These are phyloP conservation scores for Pollenia griseotomentosa DNA, from an alignment of 2,888 invertebrate species.

Conservation along the genomic window DNA sequence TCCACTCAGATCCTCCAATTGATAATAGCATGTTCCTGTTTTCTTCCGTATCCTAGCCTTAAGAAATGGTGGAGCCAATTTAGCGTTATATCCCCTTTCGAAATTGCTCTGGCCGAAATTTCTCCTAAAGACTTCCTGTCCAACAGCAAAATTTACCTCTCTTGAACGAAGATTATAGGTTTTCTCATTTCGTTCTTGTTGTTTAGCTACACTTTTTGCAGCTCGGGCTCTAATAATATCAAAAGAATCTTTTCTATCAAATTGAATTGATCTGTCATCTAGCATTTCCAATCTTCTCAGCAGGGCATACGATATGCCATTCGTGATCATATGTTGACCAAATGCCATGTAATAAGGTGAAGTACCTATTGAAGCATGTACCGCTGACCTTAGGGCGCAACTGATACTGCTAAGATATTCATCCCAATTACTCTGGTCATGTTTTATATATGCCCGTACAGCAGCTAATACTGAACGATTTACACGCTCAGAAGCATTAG, in stretches of 20 bases:
- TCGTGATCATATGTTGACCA: conserved; percentile 6
- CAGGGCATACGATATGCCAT: conserved; percentile 14
- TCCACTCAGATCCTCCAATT: conserved; percentile 5
- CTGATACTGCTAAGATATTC: too few relatives aligned
- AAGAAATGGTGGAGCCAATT: background rate
- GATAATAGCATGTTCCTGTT: conserved; percentile 4
- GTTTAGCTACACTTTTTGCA: background rate
- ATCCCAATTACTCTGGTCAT: too few relatives aligned
- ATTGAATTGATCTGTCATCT: background rate
- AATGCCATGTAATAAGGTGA: conserved; percentile 33
- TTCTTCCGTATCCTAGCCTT: background rate
- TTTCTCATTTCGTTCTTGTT: background rate
- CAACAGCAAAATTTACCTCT: background rate
- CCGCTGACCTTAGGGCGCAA: background rate
- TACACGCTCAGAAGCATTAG: too few relatives aligned
- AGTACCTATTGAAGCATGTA: conserved; percentile 5
- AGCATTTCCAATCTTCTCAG: conserved; percentile 23
- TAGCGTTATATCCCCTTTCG: background rate
- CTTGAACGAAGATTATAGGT: background rate
- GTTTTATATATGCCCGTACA: too few relatives aligned
- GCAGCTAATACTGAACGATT: too few relatives aligned
- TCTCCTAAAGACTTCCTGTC: background rate
- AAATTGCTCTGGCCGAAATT: background rate
- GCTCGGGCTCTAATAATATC: background rate
- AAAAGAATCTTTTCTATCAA: background rate